These are phyloP conservation scores for Syrmaticus mikado DNA, from an alignment of 2,113 vertebrate genomes.

Conservation along the genomic window DNA sequence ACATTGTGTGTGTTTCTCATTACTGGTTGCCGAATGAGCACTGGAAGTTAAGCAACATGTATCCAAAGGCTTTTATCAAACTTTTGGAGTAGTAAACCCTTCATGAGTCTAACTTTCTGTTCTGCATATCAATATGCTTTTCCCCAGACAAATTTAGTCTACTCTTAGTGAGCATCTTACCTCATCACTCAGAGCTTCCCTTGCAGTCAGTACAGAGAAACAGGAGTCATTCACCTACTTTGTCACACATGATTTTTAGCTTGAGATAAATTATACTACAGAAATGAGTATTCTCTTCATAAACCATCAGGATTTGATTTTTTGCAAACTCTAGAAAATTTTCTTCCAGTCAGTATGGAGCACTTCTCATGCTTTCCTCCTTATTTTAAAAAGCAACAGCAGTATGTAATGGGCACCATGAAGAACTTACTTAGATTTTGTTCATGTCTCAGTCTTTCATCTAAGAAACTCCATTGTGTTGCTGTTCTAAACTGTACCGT, in stretches of 20 bases:
- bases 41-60: not conserved
- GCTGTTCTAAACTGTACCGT: not conserved
- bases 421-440: not conserved
- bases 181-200: not conserved
- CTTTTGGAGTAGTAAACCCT: not conserved
- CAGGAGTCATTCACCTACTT: not conserved
- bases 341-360: not conserved
- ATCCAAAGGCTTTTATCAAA: not conserved
- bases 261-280: not conserved
- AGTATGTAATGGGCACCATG: not conserved
- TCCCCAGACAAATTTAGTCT: not conserved
- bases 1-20: not conserved
- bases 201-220: not conserved
- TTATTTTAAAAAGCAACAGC: not conserved
- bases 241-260: not conserved
- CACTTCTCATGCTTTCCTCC: not conserved
- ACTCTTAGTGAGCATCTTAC: not conserved
- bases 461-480: not conserved
- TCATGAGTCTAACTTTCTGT: not conserved
- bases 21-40: not conserved
- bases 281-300: not conserved
- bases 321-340: not conserved
- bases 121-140: not conserved
- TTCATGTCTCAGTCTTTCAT: not conserved
- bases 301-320: not conserved